Percentiles rank a stretch among this genome's conserved stretches.
These are phyloP conservation scores for Naso thynnoides DNA, from an alignment of 2,797 vertebrate species.

Conservation along the genomic window DNA sequence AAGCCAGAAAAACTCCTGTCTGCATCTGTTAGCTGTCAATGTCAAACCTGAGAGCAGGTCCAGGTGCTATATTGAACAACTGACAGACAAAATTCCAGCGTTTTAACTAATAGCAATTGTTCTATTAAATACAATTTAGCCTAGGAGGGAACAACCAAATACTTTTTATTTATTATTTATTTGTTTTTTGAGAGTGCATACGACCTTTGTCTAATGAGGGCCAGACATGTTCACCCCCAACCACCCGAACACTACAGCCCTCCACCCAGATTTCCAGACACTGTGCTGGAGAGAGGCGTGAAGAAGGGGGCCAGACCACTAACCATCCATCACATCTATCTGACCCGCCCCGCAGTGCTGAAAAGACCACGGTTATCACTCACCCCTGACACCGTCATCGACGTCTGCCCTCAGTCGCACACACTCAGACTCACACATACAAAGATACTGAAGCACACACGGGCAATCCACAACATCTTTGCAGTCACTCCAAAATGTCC, in stretches of 20 bases:
- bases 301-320: constrained; percentile 65
- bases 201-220: constrained; percentile 55
- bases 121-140: constrained; percentile 24
- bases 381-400: constrained; percentile 81
- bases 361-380: constrained; percentile 84
- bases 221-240: constrained; percentile 45
- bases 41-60: constrained; percentile 35
- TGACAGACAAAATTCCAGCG: constrained; percentile 28
- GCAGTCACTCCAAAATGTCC: constrained; percentile 69
- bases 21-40: constrained; percentile 21
- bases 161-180: not conserved
- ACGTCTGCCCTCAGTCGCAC: constrained; percentile 70
- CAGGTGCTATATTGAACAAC: constrained; percentile 32
- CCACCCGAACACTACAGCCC: constrained; percentile 34
- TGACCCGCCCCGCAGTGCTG: constrained; percentile 76
- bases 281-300: constrained; percentile 62
- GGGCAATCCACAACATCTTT: constrained; percentile 48
- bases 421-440: constrained; percentile 16
- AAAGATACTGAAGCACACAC: constrained; percentile 41
- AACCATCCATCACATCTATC: constrained; percentile 80
- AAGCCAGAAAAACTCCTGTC: constrained; percentile 6
- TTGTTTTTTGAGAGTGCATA: constrained; percentile 30
- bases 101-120: constrained; percentile 18
- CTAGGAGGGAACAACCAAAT: constrained; percentile 14
- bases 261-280: constrained; percentile 65